Evolutionary conservation across 1,140 invertebrate genomes (phyloP).

Genomic region (Euura lappo): DNA sequence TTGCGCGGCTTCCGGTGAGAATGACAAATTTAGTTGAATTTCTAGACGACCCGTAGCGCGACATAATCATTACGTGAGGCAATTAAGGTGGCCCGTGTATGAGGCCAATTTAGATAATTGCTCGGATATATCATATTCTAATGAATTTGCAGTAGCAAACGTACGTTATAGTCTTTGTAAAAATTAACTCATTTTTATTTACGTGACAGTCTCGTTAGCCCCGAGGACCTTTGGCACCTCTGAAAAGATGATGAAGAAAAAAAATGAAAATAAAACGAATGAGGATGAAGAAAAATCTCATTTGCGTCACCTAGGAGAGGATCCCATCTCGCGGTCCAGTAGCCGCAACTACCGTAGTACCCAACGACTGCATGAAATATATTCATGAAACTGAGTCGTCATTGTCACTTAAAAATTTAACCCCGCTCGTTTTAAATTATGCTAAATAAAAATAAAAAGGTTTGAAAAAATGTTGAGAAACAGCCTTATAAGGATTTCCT

Average conservation of each 20-base stretch:
- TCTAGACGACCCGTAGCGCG: too few species aligned
- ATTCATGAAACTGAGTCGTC: constrained; percentile 2
- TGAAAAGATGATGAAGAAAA: not conserved
- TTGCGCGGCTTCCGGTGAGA: too few species aligned
- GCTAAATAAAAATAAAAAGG: not conserved
- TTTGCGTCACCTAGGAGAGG: not conserved
- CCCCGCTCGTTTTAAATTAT: not conserved
- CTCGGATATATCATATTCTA: not conserved
- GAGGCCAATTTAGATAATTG: constrained; percentile 3
- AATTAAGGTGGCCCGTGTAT: not conserved
- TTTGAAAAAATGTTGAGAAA: not conserved
- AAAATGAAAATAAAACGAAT: not conserved
- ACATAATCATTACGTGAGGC: constrained; percentile 4
- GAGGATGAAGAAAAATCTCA: not conserved
- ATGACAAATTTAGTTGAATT: too few species aligned
- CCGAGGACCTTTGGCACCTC: not conserved
- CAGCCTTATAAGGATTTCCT: not conserved
- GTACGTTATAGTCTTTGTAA: not conserved
- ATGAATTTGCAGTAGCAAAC: constrained; percentile 13
- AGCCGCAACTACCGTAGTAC: not conserved
- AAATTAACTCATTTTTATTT: constrained; percentile 5
- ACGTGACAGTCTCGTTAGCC: constrained; percentile 13
- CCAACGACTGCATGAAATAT: not conserved
- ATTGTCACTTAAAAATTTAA: constrained; percentile 6
- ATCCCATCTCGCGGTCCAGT: not conserved